Conservation (phyloP, 2,888 invertebrate species). For the Escarpia spicata region DNA sequence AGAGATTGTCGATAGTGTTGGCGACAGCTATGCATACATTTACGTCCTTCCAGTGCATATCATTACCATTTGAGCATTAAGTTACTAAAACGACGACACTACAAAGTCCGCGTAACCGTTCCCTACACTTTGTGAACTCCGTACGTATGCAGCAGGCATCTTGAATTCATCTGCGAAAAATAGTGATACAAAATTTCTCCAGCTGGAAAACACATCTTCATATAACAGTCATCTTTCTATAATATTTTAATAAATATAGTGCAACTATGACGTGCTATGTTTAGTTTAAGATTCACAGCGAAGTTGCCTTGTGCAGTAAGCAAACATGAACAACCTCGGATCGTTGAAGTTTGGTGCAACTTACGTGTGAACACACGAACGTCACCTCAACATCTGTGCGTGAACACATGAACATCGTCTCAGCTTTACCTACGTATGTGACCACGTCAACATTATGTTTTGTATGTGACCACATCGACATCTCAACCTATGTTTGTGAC, state of each 20-base stretch:
- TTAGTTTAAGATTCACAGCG: slow-evolving; percentile 13
- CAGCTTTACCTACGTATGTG: background rate
- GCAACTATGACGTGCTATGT: slow-evolving; percentile 13
- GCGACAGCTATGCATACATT: background rate
- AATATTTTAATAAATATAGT: slow-evolving; percentile 16
- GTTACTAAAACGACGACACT: background rate
- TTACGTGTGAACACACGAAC: background rate
- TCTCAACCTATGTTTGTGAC: background rate
- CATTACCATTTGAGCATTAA: slow-evolving; percentile 16
- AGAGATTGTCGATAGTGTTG: background rate
- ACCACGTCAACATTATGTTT: background rate
- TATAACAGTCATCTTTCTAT: background rate
- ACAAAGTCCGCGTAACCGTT: background rate
- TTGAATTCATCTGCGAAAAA: slow-evolving; percentile 4
- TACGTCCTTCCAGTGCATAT: background rate
- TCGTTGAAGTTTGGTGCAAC: background rate
- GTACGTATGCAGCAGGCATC: background rate
- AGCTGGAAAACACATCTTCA: slow-evolving; percentile 3
- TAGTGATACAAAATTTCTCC: slow-evolving; percentile 11
- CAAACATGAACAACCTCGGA: background rate
- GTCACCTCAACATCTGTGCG: background rate
- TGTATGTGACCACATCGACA: background rate
- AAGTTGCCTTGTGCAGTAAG: slow-evolving; percentile 1
- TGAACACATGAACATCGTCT: too few relatives aligned
- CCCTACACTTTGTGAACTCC: background rate